Percentiles rank a stretch among this genome's conserved stretches.
Evolutionary conservation across 92 coral and sea anemone species (phyloP).

Genomic region (Phenganax marumi): DNA sequence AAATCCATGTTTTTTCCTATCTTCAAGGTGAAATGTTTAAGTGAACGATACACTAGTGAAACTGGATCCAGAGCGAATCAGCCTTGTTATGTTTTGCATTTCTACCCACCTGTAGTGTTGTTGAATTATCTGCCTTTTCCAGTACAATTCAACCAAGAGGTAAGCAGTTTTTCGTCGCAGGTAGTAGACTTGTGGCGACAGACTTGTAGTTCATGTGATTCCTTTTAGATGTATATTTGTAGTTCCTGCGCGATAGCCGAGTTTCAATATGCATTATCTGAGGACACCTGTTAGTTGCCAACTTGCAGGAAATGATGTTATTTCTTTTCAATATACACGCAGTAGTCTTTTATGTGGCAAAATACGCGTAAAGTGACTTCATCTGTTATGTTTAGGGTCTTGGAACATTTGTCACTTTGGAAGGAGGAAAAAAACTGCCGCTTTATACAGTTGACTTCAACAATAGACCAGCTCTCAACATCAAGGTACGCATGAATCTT

Average conservation of each 20-base stretch:
- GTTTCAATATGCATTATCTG: too few relatives aligned
- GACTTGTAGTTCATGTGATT: too few relatives aligned
- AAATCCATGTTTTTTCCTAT: too few relatives aligned
- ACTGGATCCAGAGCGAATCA: conserved; percentile 66
- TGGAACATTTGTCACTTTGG: conserved; percentile 66
- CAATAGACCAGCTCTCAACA: conserved; percentile 6
- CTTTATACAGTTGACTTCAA: conserved; percentile 27
- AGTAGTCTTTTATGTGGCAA: too few relatives aligned
- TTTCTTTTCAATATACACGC: too few relatives aligned
- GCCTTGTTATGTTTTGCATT: conserved; percentile 71
- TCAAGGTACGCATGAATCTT: conserved; percentile 41
- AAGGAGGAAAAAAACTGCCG: conserved; percentile 54
- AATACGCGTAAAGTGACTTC: not conserved
- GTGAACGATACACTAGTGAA: conserved; percentile 66
- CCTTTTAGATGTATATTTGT: too few relatives aligned
- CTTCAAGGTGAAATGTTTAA: conserved; percentile 67
- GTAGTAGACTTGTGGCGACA: not conserved
- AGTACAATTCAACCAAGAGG: conserved; percentile 67
- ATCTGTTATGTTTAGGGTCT: conserved; percentile 66
- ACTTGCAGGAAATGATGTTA: too few relatives aligned
- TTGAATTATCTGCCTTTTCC: conserved; percentile 85
- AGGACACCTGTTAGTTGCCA: too few relatives aligned
- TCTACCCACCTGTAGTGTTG: conserved; percentile 77
- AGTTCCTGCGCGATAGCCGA: too few relatives aligned
- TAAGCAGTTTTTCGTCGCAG: conserved; percentile 27